Base-by-base conservation (phyloP, 2,888 invertebrate species). In the Zygothrica quintamaculata region DNA sequence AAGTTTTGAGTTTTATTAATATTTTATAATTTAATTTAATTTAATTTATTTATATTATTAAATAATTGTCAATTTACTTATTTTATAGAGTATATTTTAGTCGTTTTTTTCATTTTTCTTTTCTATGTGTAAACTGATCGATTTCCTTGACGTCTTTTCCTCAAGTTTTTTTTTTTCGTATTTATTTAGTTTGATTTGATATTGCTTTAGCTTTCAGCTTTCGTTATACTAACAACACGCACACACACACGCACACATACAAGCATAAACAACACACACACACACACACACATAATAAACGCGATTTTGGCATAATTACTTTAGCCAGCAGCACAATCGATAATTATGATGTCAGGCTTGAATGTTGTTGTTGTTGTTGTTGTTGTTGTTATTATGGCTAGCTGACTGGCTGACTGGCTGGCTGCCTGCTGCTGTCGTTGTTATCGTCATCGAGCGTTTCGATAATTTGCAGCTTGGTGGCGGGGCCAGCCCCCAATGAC, bases 221-320 rank as follows among this genome's bases (percentile, higher is more conserved):
- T 48, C 37, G 7, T 33, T 39, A 34, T 15, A 15, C 37, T 26
- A 16, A 15, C 29, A 47, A 37, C n/a, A 53, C 39, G 12, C 22
- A 31, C 16, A 15, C 36, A 33, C 25, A 39, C 37, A 44, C 34
- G n/a, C 18, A 33, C 15, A 44, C 36, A 51, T 16, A 13, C 31
- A 13, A 11, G 26, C 11, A 31, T 16, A 3, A 29, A 29, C 29
- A 9, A 29, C 31, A 39, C 43, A 15, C 40, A 18, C 1, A 5
- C 46, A 26, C 15, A 18, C 15, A 8, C 15, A 26, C 67, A 59
- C 57, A 74, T 67, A 58, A 53, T 71, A 78, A 82, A 82, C 76
- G 80, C 80, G 79, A 70, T 74, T 79, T 85, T 82, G 86, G 70
- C 86, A 80, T 85, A 82, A 82, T 85, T 85, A 69, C 64, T 61